Conservation (phyloP, 1,140 invertebrate species). For the Drosophila watanabei region DNA sequence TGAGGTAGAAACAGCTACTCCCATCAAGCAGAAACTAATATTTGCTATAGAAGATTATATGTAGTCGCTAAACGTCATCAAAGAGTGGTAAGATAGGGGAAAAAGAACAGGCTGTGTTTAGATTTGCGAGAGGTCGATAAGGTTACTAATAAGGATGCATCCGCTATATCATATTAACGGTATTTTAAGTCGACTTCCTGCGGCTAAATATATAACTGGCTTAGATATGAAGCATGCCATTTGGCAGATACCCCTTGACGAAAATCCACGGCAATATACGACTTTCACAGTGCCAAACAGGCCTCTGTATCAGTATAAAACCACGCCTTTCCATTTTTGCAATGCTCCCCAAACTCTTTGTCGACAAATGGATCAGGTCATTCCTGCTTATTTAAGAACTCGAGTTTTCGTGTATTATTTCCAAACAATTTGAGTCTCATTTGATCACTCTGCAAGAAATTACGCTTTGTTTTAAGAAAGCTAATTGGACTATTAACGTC, state of each 20-base stretch:
- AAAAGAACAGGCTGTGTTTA: too few relatives aligned
- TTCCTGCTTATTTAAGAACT: background rate
- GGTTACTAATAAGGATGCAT: background rate
- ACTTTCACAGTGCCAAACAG: background rate
- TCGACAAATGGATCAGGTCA: background rate
- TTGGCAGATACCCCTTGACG: too few relatives aligned
- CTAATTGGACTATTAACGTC: background rate
- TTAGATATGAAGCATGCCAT: too few relatives aligned
- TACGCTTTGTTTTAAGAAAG: background rate
- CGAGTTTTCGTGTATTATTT: background rate
- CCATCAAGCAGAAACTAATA: background rate
- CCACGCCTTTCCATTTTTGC: constrained; percentile 3
- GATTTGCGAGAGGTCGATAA: background rate
- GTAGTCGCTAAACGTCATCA: background rate
- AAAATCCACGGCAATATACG: background rate
- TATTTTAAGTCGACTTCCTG: too few relatives aligned
- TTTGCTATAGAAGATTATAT: background rate
- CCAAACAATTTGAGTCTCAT: background rate
- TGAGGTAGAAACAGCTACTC: background rate
- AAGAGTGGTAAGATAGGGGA: background rate
- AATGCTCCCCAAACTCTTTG: constrained; percentile 5
- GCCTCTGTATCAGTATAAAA: constrained; percentile 8
- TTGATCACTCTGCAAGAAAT: background rate
- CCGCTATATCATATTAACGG: background rate
- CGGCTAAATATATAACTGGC: too few relatives aligned